phyloP scores from a whole-genome alignment of 2,797 vertebrate species.

The Hydrophis major region DNA sequence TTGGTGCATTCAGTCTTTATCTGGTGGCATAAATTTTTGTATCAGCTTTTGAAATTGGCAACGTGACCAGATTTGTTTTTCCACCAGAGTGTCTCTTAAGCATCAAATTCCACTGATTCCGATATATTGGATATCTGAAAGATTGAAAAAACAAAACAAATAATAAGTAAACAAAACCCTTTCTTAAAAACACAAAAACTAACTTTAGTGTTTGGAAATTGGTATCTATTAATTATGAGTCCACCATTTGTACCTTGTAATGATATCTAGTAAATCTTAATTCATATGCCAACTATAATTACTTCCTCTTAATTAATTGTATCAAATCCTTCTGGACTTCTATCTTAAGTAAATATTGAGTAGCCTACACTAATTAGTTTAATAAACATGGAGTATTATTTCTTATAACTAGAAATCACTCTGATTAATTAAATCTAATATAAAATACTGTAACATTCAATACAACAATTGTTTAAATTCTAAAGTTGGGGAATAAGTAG shows the following conservation, averaged over 20 bases:
- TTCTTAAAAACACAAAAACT: slow-evolving; percentile 69
- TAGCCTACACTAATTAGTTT: slow-evolving; percentile 79
- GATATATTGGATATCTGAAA: slow-evolving; percentile 53
- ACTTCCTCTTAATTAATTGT: slow-evolving; percentile 81
- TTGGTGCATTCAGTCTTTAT: too few species aligned
- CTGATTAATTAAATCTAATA: slow-evolving; percentile 72
- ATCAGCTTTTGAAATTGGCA: too few species aligned
- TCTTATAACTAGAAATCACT: slow-evolving; percentile 69
- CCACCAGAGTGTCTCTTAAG: neutral
- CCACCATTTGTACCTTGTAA: slow-evolving; percentile 73
- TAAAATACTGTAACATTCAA: slow-evolving; percentile 65
- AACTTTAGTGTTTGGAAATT: slow-evolving; percentile 71
- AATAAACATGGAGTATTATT: slow-evolving; percentile 73
- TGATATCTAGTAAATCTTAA: slow-evolving; percentile 80
- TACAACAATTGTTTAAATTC: slow-evolving; percentile 67
- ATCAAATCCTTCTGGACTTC: slow-evolving; percentile 77
- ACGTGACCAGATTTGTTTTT: too few species aligned
- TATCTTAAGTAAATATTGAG: slow-evolving; percentile 83
- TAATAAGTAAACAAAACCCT: slow-evolving; percentile 48
- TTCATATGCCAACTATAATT: slow-evolving; percentile 80
- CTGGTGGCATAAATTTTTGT: too few species aligned
- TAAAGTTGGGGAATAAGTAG: slow-evolving; percentile 55
- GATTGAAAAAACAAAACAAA: slow-evolving; percentile 59
- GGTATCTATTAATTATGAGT: slow-evolving; percentile 78
- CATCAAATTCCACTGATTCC: slow-evolving; percentile 53